These are phyloP conservation scores for Xiphophorus hellerii DNA, from an alignment of 2,113 vertebrate species.

Conservation along the genomic window DNA sequence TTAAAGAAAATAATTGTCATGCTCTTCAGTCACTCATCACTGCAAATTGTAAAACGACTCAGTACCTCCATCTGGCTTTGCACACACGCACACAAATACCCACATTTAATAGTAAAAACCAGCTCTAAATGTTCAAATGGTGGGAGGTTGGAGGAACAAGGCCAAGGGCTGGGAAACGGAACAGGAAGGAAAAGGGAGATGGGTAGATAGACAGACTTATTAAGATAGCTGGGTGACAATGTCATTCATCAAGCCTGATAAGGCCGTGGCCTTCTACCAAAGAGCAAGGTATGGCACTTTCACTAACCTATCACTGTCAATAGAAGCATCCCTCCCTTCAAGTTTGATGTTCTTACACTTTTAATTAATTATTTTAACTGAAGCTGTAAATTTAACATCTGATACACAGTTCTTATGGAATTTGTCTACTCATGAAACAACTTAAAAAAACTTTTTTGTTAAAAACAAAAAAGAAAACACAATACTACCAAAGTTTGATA, in stretches of 20 bases:
- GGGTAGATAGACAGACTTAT: conserved; percentile 75
- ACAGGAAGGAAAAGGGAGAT: conserved; percentile 73
- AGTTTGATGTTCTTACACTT: conserved; percentile 43
- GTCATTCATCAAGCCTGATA: conserved; percentile 77
- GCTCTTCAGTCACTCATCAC: conserved; percentile 27
- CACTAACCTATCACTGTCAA: conserved; percentile 67
- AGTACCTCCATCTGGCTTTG: conserved; percentile 19
- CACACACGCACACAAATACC: background rate
- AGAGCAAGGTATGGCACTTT: conserved; percentile 65
- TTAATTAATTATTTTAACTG: conserved; percentile 22
- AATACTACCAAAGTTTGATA: too few species aligned
- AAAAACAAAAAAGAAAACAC: too few species aligned
- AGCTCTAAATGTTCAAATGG: conserved; percentile 61
- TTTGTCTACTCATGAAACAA: too few species aligned
- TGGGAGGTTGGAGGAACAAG: conserved; percentile 67
- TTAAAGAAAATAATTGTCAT: conserved; percentile 26
- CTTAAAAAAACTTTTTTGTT: too few species aligned
- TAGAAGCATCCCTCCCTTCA: conserved; percentile 30
- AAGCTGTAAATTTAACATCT: background rate
- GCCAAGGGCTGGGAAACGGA: conserved; percentile 70
- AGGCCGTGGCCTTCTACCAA: conserved; percentile 66
- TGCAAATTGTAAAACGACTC: conserved; percentile 16
- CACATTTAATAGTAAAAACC: conserved; percentile 20
- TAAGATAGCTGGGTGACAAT: conserved; percentile 84
- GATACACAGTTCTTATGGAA: background rate